Evolutionary conservation across 2,797 vertebrate genomes (phyloP).

Genomic region (Micrastur ruficollis): DNA sequence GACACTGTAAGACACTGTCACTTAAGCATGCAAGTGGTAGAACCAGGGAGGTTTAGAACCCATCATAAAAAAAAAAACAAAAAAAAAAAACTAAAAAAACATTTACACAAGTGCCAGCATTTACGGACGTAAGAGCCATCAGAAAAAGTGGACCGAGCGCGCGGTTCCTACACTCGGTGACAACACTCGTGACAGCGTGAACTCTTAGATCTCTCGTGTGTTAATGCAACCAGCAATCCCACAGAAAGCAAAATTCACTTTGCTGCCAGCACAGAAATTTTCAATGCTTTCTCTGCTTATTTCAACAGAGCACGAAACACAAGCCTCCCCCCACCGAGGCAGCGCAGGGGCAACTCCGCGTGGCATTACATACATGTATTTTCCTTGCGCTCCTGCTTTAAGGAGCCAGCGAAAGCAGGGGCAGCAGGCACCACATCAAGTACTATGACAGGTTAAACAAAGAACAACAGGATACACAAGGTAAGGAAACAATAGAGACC

Average conservation of each 20-base stretch:
- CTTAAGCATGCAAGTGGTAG: not conserved
- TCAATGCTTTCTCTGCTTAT: not conserved
- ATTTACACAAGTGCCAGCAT: not conserved
- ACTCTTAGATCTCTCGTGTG: not conserved
- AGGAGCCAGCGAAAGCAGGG: not conserved
- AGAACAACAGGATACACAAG: not conserved
- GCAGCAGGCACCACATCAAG: not conserved
- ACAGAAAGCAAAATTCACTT: not conserved
- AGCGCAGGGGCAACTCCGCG: not conserved
- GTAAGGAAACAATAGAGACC: not conserved
- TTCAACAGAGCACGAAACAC: not conserved
- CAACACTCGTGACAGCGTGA: fast-evolving
- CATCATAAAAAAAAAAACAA: not conserved
- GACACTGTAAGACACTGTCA: not conserved
- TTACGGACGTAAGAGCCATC: not conserved
- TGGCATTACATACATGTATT: not conserved
- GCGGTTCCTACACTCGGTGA: fast-evolving
- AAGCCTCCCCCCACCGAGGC: not conserved
- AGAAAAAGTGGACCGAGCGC: not conserved
- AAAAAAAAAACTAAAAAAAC: no score
- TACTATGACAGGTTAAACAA: not conserved
- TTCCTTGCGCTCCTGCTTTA: not conserved
- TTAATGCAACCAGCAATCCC: not conserved
- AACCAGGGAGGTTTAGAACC: not conserved
- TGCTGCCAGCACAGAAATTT: not conserved